phyloP scores from a whole-genome alignment of 2,888 invertebrate species.

The Sussaba pulchella region DNA sequence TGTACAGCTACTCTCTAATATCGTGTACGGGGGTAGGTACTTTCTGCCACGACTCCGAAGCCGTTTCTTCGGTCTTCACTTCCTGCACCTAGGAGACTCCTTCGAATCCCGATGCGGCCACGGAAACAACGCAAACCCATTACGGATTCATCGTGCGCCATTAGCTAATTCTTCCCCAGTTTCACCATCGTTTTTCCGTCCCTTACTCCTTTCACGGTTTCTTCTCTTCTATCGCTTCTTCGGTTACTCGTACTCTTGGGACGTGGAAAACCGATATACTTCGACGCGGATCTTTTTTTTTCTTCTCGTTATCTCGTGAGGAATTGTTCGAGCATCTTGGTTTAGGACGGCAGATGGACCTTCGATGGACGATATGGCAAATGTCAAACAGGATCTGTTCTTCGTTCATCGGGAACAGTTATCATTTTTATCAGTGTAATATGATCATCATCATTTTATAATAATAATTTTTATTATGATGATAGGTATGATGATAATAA shows the following conservation, averaged over 20 bases:
- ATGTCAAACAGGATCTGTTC: too few relatives aligned
- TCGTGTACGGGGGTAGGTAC: conserved; percentile 37
- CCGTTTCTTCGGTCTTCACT: conserved; percentile 51
- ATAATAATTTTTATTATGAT: too few relatives aligned
- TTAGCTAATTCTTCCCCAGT: conserved; percentile 83
- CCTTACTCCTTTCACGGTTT: conserved; percentile 30
- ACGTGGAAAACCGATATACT: conserved; percentile 16
- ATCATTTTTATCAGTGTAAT: too few relatives aligned
- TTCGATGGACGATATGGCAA: too few relatives aligned
- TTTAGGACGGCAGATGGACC: too few relatives aligned
- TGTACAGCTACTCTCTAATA: background rate
- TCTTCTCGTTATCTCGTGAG: too few relatives aligned
- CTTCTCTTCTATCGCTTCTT: conserved; percentile 39
- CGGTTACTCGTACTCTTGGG: conserved; percentile 20
- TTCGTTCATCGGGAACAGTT: too few relatives aligned
- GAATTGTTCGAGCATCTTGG: background rate
- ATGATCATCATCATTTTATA: too few relatives aligned
- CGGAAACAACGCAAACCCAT: conserved; percentile 83
- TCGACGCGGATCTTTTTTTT: background rate
- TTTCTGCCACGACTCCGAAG: conserved; percentile 43
- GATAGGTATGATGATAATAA: too few relatives aligned
- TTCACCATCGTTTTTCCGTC: conserved; percentile 67
- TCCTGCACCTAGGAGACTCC: conserved; percentile 69
- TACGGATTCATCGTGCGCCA: conserved; percentile 84
- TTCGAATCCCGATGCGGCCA: conserved; percentile 80